A percentile compares a stretch with the other conserved stretches of the same genome.
These are phyloP conservation scores for Brachionus koreanus DNA, from an alignment of 1,140 invertebrate genomes.

Conservation along the genomic window DNA sequence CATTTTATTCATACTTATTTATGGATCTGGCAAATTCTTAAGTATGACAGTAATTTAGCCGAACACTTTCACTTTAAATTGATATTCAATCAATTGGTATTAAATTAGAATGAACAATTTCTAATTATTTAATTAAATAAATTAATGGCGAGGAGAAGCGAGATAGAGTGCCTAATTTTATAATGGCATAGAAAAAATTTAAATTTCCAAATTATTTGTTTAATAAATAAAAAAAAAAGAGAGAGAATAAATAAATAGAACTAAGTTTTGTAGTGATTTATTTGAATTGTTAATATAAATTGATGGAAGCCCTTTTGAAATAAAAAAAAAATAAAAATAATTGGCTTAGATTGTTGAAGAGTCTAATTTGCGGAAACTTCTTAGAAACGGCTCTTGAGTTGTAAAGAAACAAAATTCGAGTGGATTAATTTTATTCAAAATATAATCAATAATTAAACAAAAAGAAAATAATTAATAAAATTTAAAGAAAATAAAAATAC, in stretches of 20 bases:
- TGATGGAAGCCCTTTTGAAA: not conserved
- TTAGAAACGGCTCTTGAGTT: not conserved
- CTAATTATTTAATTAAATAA: not conserved
- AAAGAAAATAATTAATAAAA: not conserved
- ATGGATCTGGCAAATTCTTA: no score
- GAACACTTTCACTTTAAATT: no score
- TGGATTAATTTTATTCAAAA: conserved; percentile 10
- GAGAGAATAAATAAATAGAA: not conserved
- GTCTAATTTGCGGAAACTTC: not conserved
- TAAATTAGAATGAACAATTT: not conserved
- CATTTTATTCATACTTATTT: no score
- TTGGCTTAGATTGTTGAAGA: not conserved
- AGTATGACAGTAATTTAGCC: no score
- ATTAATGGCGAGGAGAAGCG: not conserved
- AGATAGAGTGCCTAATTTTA: not conserved
- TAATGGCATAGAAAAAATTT: no score
- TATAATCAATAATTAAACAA: conserved; percentile 11
- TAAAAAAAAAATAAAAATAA: not conserved
- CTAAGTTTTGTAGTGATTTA: not conserved
- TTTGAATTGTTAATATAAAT: not conserved
- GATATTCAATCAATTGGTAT: no score
- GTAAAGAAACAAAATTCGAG: not conserved
- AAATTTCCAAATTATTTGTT: not conserved
- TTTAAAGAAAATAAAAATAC: not conserved
- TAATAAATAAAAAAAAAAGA: not conserved